Base-by-base conservation (phyloP, 2,888 invertebrate species). In the Tenthredo scrophulariae region DNA sequence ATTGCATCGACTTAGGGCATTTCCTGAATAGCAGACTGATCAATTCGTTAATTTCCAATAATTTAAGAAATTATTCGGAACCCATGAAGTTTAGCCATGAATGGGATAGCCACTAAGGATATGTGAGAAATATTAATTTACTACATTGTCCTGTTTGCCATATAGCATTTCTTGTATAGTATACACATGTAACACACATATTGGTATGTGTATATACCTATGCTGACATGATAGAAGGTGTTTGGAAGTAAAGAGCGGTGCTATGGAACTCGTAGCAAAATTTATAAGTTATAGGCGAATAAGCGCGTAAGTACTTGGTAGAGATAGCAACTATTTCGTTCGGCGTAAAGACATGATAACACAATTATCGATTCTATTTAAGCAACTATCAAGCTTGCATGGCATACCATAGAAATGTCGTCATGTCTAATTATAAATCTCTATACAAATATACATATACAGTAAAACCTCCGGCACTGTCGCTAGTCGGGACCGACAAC, bases 351-450 rank as follows among this genome's bases (percentile, higher is more conserved):
- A 22, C 67, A 83, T 46, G 85, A 85, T 86, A 43, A 62, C 70
- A 83, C 58, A 84, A 74, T 82, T 67, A 67, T 26, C 70, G 77
- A 86, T 85, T 87, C 75, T 58, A 50, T 72, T 84, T 77, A 86
- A 80, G 85, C 84, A 84, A 72, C 80, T 87, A 79, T 85, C 84
- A 74, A 79, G 84, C 67, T 79, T 86, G 70, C 70, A 85, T 74
- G 83, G 72, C 84, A 82, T 72, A 85, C 46, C 70, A 79, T 67
- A 72, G 37, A 86, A 85, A 79, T 85, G 40, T 37, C 22, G 18
- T 26, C 29, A 58, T 62, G 40, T 40, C 40, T 7, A 58, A 40
- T 62, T 40, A 80, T 62, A 62, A 80, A 80, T 80, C 33, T 80
- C 62, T 80, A 80, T 62, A 40, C 62, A 40, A 18, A 80, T 37